Base-by-base conservation (phyloP, 1,140 invertebrate genomes). In the Trichonephila inaurata region DNA sequence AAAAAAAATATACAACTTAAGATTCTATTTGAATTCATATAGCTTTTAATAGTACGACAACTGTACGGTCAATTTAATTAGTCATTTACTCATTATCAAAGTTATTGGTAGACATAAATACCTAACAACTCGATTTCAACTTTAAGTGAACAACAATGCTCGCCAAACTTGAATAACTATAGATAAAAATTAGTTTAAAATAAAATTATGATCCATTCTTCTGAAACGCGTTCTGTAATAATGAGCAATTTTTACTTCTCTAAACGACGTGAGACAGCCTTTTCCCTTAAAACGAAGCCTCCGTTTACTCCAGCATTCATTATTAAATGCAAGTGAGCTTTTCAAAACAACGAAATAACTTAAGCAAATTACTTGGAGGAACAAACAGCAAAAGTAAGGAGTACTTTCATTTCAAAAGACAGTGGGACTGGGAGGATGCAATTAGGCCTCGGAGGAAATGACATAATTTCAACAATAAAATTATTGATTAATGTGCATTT, bases 401-500 rank as follows among this genome's bases (percentile, higher is more conserved):
- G 51, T 82, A 72, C 40, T 92, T 92, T 92, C 19, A 87, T 92
- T 92, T 77, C 83, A 21, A 51, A 87, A 92, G 77, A 91, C 90
- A 85, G 72, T 21, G 72, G 19, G 19, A 40, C 61, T 44, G 18
- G 28, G 64, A 92, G 91, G 91, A 87, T 92, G 83, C 91, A 92
- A 92, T 92, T 92, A 92, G 69, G 62, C 77, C 82, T 40, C 61
- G 61, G 64, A 72, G 91, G 91, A 92, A 92, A 92, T 92, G 91
- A 92, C 91, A 86, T 92, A 72, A 92, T 92, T 28, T 92, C 82
- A 87, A 77, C 91, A 87, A 92, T 92, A 87, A 87, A 92, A 60
- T 61, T 92, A 83, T 92, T 92, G 91, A 92, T 92, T 86, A 92
- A 87, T 87, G 85, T 61, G 91, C 91, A 92, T 87, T 86, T 92